phyloP scores from a whole-genome alignment of 1,140 invertebrate species.

The Dinoponera quadriceps region DNA sequence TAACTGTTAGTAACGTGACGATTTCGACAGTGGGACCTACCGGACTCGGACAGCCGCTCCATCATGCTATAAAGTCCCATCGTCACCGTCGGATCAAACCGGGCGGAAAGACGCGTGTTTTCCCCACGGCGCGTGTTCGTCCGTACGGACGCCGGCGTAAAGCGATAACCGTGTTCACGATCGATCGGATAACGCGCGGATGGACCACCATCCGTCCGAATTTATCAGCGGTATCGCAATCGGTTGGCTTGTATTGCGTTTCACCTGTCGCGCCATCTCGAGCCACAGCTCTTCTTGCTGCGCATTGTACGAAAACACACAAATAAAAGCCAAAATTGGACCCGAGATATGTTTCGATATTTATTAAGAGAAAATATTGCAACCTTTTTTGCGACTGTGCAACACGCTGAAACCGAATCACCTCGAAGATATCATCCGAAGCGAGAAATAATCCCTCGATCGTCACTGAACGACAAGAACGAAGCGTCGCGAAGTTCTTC shows the following conservation, averaged over 20 bases:
- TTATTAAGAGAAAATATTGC: too few species aligned
- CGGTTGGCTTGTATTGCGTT: background rate
- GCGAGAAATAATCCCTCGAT: background rate
- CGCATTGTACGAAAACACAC: background rate
- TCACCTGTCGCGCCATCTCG: background rate
- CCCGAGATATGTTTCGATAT: too few species aligned
- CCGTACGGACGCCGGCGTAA: slow-evolving; percentile 19
- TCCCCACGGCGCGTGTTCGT: slow-evolving; percentile 47
- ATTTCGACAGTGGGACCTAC: slow-evolving; percentile 75
- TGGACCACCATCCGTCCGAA: slow-evolving; percentile 45
- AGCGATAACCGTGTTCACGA: slow-evolving; percentile 56
- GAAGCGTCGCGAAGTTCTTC: background rate
- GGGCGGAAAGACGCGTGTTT: slow-evolving; percentile 59
- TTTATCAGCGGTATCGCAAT: slow-evolving; percentile 15
- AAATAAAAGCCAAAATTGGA: background rate
- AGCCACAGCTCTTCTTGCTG: background rate
- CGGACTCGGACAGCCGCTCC: slow-evolving; percentile 60
- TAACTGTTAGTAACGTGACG: slow-evolving; percentile 77
- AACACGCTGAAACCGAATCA: too few species aligned
- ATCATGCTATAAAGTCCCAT: slow-evolving; percentile 68
- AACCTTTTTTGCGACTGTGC: too few species aligned
- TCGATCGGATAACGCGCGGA: slow-evolving; percentile 35
- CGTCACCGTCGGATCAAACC: slow-evolving; percentile 61
- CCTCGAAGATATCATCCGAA: too few species aligned
- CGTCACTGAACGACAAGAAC: background rate